Evolutionary conservation across 2,888 invertebrate species (phyloP).

Genomic region (Anaspis maculata): DNA sequence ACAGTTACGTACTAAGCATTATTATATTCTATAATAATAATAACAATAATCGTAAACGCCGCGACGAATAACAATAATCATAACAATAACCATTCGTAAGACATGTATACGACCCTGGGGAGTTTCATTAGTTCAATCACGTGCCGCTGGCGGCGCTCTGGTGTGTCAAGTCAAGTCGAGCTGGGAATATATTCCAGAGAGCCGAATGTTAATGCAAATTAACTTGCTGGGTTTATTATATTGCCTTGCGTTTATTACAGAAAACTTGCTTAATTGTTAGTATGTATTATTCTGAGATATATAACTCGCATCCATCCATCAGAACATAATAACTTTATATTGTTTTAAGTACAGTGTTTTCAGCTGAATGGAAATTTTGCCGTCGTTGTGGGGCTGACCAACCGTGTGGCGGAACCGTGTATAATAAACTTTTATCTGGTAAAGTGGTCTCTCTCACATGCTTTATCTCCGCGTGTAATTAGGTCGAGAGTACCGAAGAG

Average conservation of each 20-base stretch:
- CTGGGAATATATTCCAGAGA: constrained; percentile 22
- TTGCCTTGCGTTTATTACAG: constrained; percentile 18
- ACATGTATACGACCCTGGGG: constrained; percentile 35
- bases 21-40: constrained; percentile 33
- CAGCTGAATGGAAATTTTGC: too few relatives aligned
- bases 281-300: too few relatives aligned
- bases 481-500: too few relatives aligned
- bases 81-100: constrained; percentile 40
- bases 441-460: too few relatives aligned
- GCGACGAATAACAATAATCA: constrained; percentile 39
- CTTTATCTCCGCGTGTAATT: too few relatives aligned
- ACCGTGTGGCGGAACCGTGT: too few relatives aligned
- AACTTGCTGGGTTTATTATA: constrained; percentile 20
- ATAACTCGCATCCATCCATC: too few relatives aligned
- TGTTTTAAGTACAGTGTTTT: too few relatives aligned
- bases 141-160: constrained; percentile 21
- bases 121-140: constrained; percentile 40
- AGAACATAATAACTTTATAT: too few relatives aligned
- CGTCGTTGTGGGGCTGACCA: too few relatives aligned
- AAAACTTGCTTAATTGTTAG: too few relatives aligned
- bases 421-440: too few relatives aligned
- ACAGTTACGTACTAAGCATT: constrained; percentile 19
- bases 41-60: constrained; percentile 32
- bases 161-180: constrained; percentile 14
- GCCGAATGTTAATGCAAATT: constrained; percentile 20